Evolutionary conservation across 1,140 invertebrate genomes (phyloP).

Genomic region (Temnothorax nylanderi): DNA sequence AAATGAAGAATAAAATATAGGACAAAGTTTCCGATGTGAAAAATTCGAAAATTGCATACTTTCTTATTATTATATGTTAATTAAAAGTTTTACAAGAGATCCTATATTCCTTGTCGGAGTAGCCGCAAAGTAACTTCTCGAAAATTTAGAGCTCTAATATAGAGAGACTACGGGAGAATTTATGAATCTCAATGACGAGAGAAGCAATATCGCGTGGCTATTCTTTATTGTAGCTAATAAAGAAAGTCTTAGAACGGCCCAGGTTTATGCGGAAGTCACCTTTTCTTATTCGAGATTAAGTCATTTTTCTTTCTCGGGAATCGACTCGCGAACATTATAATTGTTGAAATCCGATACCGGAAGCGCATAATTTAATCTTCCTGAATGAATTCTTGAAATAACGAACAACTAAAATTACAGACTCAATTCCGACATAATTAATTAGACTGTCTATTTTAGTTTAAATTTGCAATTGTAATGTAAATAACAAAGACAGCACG

Average conservation of each 20-base stretch:
- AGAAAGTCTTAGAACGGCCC: slow-evolving; percentile 46
- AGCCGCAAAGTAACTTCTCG: slow-evolving; percentile 63
- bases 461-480: not conserved
- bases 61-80: slow-evolving; percentile 60
- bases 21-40: not conserved
- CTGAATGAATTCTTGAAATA: not conserved
- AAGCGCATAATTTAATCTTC: not conserved
- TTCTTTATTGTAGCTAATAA: slow-evolving; percentile 76
- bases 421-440: not conserved
- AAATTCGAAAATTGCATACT: not conserved
- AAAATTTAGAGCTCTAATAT: slow-evolving; percentile 76
- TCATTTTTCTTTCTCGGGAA: not conserved
- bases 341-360: slow-evolving; percentile 9
- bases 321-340: slow-evolving; percentile 20
- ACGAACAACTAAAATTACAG: not conserved
- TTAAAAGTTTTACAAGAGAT: slow-evolving; percentile 62
- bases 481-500: not conserved
- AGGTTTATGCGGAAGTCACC: slow-evolving; percentile 41
- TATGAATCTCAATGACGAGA: slow-evolving; percentile 76
- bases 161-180: slow-evolving; percentile 64
- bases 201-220: slow-evolving; percentile 69
- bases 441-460: not conserved
- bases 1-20: not conserved
- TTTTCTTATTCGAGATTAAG: slow-evolving; percentile 8
- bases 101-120: slow-evolving; percentile 33